These are phyloP conservation scores for Narcine bancroftii DNA, from an alignment of 2,113 vertebrate genomes.

Conservation along the genomic window DNA sequence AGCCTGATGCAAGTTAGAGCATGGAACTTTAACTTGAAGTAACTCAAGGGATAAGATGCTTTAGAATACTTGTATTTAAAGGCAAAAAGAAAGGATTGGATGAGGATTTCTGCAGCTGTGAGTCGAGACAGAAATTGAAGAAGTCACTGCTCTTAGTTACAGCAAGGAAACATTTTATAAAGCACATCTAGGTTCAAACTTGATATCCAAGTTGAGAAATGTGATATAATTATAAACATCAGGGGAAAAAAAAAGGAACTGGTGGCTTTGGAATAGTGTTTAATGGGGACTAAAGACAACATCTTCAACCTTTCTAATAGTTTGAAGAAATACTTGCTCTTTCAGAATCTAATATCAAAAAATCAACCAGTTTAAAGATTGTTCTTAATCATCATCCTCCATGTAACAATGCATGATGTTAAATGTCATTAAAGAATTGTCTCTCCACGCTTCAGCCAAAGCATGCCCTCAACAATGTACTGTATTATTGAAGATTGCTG, in stretches of 20 bases:
- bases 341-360: no score
- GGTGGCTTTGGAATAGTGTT: neutral
- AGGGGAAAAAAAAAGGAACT: neutral
- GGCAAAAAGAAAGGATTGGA: no score
- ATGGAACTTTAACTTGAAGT: no score
- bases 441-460: neutral
- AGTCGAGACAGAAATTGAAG: no score
- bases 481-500: neutral
- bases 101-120: no score
- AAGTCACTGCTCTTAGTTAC: no score
- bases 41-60: no score
- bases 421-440: neutral
- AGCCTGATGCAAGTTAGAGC: no score
- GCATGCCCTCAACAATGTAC: neutral
- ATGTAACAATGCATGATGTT: neutral
- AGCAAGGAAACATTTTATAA: no score
- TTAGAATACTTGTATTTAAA: no score
- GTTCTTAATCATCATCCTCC: neutral
- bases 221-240: neutral
- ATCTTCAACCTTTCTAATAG: neutral
- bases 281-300: neutral
- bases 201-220: neutral
- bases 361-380: neutral
- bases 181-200: neutral
- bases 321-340: neutral